Base-by-base conservation (phyloP, 2,113 vertebrate species). In the Notothenia coriiceps region DNA sequence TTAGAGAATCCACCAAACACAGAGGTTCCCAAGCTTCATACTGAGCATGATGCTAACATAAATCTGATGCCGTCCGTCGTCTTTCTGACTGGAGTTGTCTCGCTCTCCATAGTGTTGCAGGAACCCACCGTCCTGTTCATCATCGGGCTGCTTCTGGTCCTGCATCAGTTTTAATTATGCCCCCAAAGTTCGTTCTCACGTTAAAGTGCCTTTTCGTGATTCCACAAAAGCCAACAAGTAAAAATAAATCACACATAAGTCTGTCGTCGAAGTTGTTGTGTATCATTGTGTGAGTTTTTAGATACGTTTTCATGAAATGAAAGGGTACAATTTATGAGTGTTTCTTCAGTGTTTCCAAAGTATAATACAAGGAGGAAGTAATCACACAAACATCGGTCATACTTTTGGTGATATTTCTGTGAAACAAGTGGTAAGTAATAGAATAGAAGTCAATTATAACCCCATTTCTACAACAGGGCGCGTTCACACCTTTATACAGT, bases 171-270 rank as follows among this genome's bases (percentile, higher is more conserved):
- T 60, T 94, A 72, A 91, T 40, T 46, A 46, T 0, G 22, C 67
- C 69, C 52, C 59, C 57, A 68, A 64, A 44, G 43, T 62, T 52
- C 3, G 15, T 51, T 72, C 9, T 20, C 20, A 46, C 70, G 76
- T 35, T 69, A 0, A 88, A 90, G 91, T 93, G 91, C 91, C 91
- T 92, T 92, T 77, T 77, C 63, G 61, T 86, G 87, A 87, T 88
- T 86, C 88, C 77, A 82, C 77, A 86, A 43, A 77, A 84, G 89
- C 62, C 60, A 82, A 72, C 33, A 51, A 73, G 46, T 67, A 79
- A 61, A 43, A 35, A 20, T 8, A 2, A 73, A 70, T 29, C 29
- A 29, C 17, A 76, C 62, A 78, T 65, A 10, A 15, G 10, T 72
- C 2, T 74, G 54, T 44, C 25, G 33, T 69, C 64, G 43, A 76